A percentile compares a stretch with the other conserved stretches of the same genome.
Evolutionary conservation across 2,113 vertebrate genomes (phyloP).

Genomic region (Morphnarchus princeps): DNA sequence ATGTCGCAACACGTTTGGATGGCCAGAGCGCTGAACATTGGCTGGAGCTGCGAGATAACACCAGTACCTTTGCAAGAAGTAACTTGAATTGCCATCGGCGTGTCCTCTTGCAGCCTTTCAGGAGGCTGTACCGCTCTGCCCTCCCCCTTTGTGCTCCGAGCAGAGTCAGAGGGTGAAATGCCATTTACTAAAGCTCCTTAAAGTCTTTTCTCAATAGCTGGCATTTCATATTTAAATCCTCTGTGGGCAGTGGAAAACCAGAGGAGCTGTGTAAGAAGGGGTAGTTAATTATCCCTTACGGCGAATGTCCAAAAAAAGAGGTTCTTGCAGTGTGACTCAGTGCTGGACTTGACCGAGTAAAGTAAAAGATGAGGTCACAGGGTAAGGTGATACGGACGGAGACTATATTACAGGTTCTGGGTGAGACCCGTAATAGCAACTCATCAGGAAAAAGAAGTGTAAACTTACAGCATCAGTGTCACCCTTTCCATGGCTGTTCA

Average conservation of each 20-base stretch:
- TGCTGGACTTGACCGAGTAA: not conserved
- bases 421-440: not conserved
- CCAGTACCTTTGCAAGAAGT: not conserved
- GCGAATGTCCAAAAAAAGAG: not conserved
- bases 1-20: not conserved
- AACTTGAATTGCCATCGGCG: not conserved
- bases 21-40: not conserved
- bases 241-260: not conserved
- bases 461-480: not conserved
- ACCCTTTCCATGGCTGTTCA: not conserved
- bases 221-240: not conserved
- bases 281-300: not conserved
- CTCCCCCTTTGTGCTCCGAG: not conserved
- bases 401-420: not conserved
- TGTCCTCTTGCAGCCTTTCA: not conserved
- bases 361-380: not conserved
- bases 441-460: not conserved
- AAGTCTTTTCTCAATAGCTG: not conserved
- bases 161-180: not conserved
- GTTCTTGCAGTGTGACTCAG: not conserved
- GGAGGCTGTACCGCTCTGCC: not conserved
- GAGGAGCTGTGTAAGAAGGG: not conserved
- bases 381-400: not conserved
- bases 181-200: conserved; percentile 16
- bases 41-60: not conserved